These are phyloP conservation scores for Andricus quercusramuli DNA, from an alignment of 2,888 invertebrate genomes.

Conservation along the genomic window DNA sequence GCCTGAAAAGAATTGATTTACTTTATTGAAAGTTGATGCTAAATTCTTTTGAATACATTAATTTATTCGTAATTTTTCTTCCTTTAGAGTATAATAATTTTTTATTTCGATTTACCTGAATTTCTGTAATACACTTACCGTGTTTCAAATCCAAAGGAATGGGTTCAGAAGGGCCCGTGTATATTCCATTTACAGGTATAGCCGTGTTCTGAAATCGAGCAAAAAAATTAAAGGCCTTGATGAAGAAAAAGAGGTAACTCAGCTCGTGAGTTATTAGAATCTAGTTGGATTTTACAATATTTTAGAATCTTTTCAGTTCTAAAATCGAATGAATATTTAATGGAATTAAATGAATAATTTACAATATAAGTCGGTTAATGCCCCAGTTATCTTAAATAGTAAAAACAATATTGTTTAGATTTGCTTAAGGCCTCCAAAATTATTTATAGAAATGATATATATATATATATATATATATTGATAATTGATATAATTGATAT, in stretches of 20 bases:
- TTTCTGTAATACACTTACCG: conserved; percentile 58
- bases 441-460: too few species aligned
- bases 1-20: conserved; percentile 20
- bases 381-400: too few species aligned
- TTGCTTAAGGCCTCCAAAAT: too few species aligned
- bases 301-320: neutral
- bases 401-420: too few species aligned
- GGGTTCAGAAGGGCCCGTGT: conserved; percentile 83
- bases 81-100: neutral
- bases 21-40: neutral
- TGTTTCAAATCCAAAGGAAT: conserved; percentile 70
- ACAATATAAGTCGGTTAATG: too few species aligned
- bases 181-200: conserved; percentile 93
- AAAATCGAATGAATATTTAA: too few species aligned
- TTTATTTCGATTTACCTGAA: neutral
- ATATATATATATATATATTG: too few species aligned
- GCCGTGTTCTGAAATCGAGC: conserved; percentile 87
- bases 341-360: too few species aligned
- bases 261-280: neutral
- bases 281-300: neutral
- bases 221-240: conserved; percentile 46
- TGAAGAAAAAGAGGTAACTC: neutral
- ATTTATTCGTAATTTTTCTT: neutral
- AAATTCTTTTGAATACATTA: neutral
- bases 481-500: too few species aligned